Percentiles rank a stretch among this genome's conserved stretches.
These are phyloP conservation scores for Meloidogyne floridensis DNA, from an alignment of 1,140 invertebrate species.

Conservation along the genomic window DNA sequence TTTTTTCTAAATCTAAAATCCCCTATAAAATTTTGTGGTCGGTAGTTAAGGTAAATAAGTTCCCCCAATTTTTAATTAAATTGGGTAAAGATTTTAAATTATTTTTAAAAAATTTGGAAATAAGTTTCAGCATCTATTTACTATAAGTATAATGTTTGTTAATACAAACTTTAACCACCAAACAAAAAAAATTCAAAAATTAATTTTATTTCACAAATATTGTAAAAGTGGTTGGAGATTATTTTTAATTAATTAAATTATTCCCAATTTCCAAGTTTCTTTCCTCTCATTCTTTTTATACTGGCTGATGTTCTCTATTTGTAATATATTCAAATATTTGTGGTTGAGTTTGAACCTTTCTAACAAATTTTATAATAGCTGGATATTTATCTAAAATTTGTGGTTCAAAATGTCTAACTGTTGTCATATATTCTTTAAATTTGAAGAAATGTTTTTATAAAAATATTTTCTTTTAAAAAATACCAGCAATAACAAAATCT, in stretches of 20 bases:
- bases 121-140: no score
- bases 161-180: no score
- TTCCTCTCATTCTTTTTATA: not conserved
- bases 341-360: conserved; percentile 35
- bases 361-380: conserved; percentile 36
- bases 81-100: no score
- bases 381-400: conserved; percentile 40
- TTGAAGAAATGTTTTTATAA: conserved; percentile 3
- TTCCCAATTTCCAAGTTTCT: not conserved
- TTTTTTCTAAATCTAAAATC: no score
- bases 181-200: no score
- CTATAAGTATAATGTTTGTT: no score
- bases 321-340: conserved; percentile 40
- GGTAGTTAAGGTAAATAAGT: no score
- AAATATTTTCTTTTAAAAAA: not conserved
- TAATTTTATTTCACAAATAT: not conserved
- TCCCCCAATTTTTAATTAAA: no score
- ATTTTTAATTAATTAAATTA: not conserved
- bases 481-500: conserved; percentile 39
- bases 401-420: conserved; percentile 38
- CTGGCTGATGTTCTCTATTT: conserved; percentile 38
- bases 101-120: no score
- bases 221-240: not conserved
- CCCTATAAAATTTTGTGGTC: no score
- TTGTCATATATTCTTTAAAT: conserved; percentile 38